Conservation (phyloP, 1,140 invertebrate genomes). For the Hycleus phaleratus region DNA sequence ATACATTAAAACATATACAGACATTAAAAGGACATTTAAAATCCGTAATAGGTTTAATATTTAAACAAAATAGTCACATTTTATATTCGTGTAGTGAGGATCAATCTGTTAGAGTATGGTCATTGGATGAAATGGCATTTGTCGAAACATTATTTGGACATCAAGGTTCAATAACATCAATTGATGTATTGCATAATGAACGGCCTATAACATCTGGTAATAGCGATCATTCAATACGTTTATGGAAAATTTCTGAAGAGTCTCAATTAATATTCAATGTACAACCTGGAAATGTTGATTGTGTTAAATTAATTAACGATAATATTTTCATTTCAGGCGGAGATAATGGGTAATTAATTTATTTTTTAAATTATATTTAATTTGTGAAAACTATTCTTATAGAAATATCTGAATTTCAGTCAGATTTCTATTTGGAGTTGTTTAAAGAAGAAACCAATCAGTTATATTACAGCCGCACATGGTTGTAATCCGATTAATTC, state of each 20-base stretch:
- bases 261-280: conserved; percentile 91
- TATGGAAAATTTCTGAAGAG: conserved; percentile 96
- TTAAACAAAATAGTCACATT: conserved; percentile 80
- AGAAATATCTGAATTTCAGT: conserved; percentile 33
- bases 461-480: conserved; percentile 67
- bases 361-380: neutral
- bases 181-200: conserved; percentile 79
- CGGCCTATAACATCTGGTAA: conserved; percentile 84
- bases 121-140: conserved; percentile 90
- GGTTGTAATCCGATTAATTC: conserved; percentile 53
- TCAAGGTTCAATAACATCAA: conserved; percentile 77
- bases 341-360: conserved; percentile 64
- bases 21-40: conserved; percentile 75
- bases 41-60: conserved; percentile 69
- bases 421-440: conserved; percentile 79
- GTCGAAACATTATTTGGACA: conserved; percentile 95
- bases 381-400: no score
- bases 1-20: conserved; percentile 67
- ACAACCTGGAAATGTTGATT: conserved; percentile 72
- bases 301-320: conserved; percentile 83
- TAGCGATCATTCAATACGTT: conserved; percentile 71
- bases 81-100: conserved; percentile 82
- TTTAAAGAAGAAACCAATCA: conserved; percentile 84
- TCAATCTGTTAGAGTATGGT: conserved; percentile 86
- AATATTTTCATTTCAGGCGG: conserved; percentile 85